Percentiles rank a stretch among this genome's conserved stretches.
Evolutionary conservation across 2,113 vertebrate genomes (phyloP).

Genomic region (Campylorhamphus procurvoides): DNA sequence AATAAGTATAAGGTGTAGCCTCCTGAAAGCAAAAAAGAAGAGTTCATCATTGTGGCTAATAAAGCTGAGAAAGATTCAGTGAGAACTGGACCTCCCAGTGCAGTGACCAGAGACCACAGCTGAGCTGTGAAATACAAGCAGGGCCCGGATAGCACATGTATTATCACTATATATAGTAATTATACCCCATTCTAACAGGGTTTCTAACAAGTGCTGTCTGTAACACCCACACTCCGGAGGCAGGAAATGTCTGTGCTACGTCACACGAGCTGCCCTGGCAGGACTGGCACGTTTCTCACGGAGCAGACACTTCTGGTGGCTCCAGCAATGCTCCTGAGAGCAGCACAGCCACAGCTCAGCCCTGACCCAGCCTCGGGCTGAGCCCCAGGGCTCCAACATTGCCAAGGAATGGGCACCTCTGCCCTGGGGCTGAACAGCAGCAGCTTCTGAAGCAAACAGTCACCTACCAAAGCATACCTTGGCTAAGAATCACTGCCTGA

Average conservation of each 20-base stretch:
- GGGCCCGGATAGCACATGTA: background rate
- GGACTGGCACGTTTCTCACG: fast-evolving
- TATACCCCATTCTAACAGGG: fast-evolving
- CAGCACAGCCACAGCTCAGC: background rate
- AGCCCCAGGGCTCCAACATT: background rate
- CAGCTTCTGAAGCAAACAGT: background rate
- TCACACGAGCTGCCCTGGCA: background rate
- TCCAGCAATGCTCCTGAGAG: fast-evolving
- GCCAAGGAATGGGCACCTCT: background rate
- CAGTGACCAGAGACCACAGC: background rate
- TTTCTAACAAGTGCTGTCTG: background rate
- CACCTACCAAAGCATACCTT: background rate
- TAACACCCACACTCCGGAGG: background rate
- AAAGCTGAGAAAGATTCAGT: background rate
- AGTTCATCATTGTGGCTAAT: background rate
- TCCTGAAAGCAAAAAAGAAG: background rate
- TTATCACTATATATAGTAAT: background rate
- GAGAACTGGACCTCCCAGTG: background rate
- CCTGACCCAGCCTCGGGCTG: fast-evolving
- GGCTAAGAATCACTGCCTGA: background rate
- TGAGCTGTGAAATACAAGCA: background rate
- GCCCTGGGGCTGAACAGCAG: background rate
- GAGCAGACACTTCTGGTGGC: background rate
- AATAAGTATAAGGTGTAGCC: background rate
- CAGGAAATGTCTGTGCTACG: background rate